Evolutionary conservation across 1,140 invertebrate species (phyloP).

Genomic region (Capitella teleta): DNA sequence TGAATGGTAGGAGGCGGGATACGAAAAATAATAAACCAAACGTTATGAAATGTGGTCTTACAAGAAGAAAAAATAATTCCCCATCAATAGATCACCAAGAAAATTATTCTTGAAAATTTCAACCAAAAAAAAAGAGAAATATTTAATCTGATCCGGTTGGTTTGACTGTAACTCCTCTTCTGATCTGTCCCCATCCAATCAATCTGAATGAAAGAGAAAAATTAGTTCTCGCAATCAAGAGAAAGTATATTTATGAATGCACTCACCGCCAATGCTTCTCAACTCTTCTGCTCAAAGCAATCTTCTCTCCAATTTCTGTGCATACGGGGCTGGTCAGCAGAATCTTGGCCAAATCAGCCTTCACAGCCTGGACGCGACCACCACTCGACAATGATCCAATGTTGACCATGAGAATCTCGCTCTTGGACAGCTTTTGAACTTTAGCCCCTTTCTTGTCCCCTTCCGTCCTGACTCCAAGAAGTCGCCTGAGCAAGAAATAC

Average conservation of each 20-base stretch:
- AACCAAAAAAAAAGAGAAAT: too few species aligned
- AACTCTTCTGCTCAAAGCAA: slow-evolving; percentile 90
- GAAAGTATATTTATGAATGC: neutral
- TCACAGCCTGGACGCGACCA: slow-evolving; percentile 88
- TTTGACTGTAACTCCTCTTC: slow-evolving; percentile 72
- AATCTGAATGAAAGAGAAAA: slow-evolving; percentile 51
- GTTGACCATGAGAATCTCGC: slow-evolving; percentile 89
- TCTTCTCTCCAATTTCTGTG: slow-evolving; percentile 96
- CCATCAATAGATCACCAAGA: too few species aligned
- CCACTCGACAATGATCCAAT: slow-evolving; percentile 98
- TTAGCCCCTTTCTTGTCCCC: slow-evolving; percentile 98
- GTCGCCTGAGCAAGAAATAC: slow-evolving; percentile 86
- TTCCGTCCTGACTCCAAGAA: slow-evolving; percentile 94
- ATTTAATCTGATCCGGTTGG: slow-evolving; percentile 4
- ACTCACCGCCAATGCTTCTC: slow-evolving; percentile 96
- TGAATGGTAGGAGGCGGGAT: too few species aligned
- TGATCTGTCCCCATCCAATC: slow-evolving; percentile 94
- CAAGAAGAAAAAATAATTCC: too few species aligned
- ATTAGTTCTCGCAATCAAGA: neutral
- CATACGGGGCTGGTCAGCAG: slow-evolving; percentile 94
- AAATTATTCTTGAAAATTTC: too few species aligned
- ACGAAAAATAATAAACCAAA: too few species aligned
- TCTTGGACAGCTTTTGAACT: slow-evolving; percentile 73
- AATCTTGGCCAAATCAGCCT: slow-evolving; percentile 95
- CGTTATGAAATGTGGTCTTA: too few species aligned